A percentile compares a stretch with the other conserved stretches of the same genome.
Evolutionary conservation across 2,113 vertebrate species (phyloP).

Genomic region (Ursus arctos): DNA sequence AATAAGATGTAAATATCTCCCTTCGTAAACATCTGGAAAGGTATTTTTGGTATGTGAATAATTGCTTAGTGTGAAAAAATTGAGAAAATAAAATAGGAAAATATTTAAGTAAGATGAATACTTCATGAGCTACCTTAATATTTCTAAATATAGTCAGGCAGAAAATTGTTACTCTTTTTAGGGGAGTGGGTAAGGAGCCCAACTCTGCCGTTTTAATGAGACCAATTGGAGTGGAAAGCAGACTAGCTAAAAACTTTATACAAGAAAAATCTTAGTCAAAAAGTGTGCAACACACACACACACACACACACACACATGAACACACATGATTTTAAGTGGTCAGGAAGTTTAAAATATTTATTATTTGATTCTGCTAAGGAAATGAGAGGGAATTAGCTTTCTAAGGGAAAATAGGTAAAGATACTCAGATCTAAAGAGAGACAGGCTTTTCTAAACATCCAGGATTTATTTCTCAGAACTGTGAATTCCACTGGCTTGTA

Average conservation of each 20-base stretch:
- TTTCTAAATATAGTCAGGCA: conserved; percentile 55
- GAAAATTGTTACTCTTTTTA: conserved; percentile 41
- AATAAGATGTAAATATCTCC: background rate
- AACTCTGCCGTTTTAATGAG: background rate
- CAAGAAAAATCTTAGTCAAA: background rate
- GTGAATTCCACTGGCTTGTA: background rate
- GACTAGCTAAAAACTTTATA: background rate
- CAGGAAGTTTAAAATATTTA: background rate
- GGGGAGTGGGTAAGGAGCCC: background rate
- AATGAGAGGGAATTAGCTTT: background rate
- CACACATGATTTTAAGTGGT: background rate
- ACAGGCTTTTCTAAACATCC: background rate
- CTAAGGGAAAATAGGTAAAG: background rate
- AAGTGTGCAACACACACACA: background rate
- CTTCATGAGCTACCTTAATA: background rate
- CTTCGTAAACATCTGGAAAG: background rate
- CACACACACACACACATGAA: background rate
- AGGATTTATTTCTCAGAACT: background rate
- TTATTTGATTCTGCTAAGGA: conserved; percentile 23
- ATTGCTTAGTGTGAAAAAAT: background rate
- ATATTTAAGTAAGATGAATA: background rate
- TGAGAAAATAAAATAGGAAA: background rate
- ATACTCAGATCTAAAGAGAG: background rate
- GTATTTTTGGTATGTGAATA: background rate
- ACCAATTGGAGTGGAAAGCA: background rate